Percentiles rank a stretch among this genome's conserved stretches.
These are phyloP conservation scores for Helarctos malayanus DNA, from an alignment of 2,797 vertebrate species.

Conservation along the genomic window DNA sequence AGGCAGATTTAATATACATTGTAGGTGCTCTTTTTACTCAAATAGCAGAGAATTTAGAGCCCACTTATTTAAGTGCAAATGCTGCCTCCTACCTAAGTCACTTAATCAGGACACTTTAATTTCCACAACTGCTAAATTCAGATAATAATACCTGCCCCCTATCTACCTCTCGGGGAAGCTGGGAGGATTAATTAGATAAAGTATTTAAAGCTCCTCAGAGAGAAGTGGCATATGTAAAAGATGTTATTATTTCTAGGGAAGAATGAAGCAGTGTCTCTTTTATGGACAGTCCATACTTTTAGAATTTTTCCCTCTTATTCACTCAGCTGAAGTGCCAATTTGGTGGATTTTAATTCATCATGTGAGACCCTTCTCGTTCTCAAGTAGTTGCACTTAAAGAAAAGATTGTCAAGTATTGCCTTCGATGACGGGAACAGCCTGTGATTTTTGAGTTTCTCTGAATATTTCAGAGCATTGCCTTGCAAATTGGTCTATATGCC, in stretches of 20 bases:
- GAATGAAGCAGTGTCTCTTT: constrained; percentile 78
- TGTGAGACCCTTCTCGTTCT: constrained; percentile 78
- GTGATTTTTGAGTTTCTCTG: constrained; percentile 62
- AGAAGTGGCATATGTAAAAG: constrained; percentile 78
- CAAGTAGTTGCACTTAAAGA: constrained; percentile 80
- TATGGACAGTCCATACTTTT: constrained; percentile 76
- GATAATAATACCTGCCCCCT: constrained; percentile 79
- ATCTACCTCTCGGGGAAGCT: constrained; percentile 79
- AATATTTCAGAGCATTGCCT: constrained; percentile 32
- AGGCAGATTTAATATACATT: constrained; percentile 50
- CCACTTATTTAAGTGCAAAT: constrained; percentile 75
- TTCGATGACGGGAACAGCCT: constrained; percentile 50
- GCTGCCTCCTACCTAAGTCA: constrained; percentile 70
- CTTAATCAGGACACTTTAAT: constrained; percentile 82
- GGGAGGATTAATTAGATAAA: constrained; percentile 84
- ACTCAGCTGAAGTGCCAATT: constrained; percentile 84
- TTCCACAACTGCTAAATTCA: constrained; percentile 78
- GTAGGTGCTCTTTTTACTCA: constrained; percentile 64
- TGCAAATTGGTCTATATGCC: background rate
- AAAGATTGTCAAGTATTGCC: constrained; percentile 75
- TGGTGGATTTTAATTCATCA: constrained; percentile 83
- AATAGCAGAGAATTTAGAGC: constrained; percentile 68
- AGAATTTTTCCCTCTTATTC: constrained; percentile 74
- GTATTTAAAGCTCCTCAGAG: constrained; percentile 79
- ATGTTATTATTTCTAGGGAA: constrained; percentile 83